Base-by-base conservation (phyloP, 2,888 invertebrate species). In the Criorhina ranunculi region DNA sequence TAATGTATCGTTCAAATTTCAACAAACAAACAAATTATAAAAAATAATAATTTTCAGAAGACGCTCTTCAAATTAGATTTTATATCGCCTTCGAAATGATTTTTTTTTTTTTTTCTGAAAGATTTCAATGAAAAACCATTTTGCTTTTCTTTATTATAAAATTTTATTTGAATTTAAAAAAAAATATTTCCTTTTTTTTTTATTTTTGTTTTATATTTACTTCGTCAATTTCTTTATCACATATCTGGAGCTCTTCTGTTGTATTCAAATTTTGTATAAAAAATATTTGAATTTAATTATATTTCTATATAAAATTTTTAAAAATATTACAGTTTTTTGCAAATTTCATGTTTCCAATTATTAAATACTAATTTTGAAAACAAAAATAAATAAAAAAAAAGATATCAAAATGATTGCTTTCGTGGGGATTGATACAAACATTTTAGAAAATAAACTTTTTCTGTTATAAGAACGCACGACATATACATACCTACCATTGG, bases 211-310 rank as follows among this genome's bases (percentile, higher is more conserved):
- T 75, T 40, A 53, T 55, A 24, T 67, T 70, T 79, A 70, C 69
- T 59, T 82, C 53, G 42, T 77, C 77, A 86, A 85, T 88, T 90
- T 90, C 88, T 88, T 89, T 90, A 90, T 90, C 90, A 90, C 90
- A 90, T 90, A 88, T 90, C 89, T 89, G 90, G 90, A 90, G 90
- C 90, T 90, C 90, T 90, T 89, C 89, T 88, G 76, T 81, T 81
- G 66, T 81, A 75, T 86, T 86, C 62, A 67, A 87, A 75, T 78
- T 81, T 83, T 87, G 83, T 81, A 86, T 87, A 78, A 83, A 88
- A 87, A 87, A 79, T 86, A 88, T 87, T 83, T 83, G 87, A 72
- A 88, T 78, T 69, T 85, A 86, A 88, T 88, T 67, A 2, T 33
- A 31, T 24, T 55, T 46, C 66, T 57, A 44, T 72, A 55, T 46